Percentiles rank a stretch among this genome's conserved stretches.
phyloP scores from a whole-genome alignment of 2,113 vertebrate genomes.

The Protobothrops flavoviridis region DNA sequence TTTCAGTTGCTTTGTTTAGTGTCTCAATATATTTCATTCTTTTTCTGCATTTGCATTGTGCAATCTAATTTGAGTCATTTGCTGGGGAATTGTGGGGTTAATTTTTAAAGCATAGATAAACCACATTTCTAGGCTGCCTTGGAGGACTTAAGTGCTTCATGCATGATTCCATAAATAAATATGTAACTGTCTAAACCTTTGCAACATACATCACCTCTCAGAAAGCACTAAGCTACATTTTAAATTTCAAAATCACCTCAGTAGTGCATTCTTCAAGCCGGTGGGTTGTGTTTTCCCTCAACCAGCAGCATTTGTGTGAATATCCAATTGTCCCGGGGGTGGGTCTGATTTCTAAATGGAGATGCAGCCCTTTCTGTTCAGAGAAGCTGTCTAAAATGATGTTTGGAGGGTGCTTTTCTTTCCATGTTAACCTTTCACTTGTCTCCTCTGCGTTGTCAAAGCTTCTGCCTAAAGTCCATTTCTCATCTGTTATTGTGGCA shows the following conservation, averaged over 20 bases:
- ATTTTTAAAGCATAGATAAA: neutral
- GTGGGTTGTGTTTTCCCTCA: neutral
- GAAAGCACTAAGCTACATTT: neutral
- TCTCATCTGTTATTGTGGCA: conserved; percentile 57
- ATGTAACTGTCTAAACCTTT: neutral
- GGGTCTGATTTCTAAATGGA: neutral
- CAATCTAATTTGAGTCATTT: neutral
- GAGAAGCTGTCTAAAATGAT: conserved; percentile 38
- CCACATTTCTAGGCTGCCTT: neutral
- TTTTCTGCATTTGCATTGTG: neutral
- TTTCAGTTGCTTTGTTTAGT: neutral
- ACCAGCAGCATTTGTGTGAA: conserved; percentile 6
- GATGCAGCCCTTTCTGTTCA: accelerated
- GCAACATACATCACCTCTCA: neutral
- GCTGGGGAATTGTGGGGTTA: neutral
- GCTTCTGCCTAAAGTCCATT: conserved; percentile 53
- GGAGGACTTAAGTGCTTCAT: neutral
- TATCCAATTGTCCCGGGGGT: neutral
- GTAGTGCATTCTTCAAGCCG: neutral
- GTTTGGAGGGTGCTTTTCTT: conserved; percentile 15
- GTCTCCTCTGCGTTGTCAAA: conserved; percentile 38
- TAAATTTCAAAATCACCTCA: conserved; percentile 1
- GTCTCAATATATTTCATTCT: neutral
- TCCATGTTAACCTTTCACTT: conserved; percentile 58
- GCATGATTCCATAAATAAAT: neutral